These are phyloP conservation scores for Coracias cyanogaster DNA, from an alignment of 2,797 vertebrate species.

Conservation along the genomic window DNA sequence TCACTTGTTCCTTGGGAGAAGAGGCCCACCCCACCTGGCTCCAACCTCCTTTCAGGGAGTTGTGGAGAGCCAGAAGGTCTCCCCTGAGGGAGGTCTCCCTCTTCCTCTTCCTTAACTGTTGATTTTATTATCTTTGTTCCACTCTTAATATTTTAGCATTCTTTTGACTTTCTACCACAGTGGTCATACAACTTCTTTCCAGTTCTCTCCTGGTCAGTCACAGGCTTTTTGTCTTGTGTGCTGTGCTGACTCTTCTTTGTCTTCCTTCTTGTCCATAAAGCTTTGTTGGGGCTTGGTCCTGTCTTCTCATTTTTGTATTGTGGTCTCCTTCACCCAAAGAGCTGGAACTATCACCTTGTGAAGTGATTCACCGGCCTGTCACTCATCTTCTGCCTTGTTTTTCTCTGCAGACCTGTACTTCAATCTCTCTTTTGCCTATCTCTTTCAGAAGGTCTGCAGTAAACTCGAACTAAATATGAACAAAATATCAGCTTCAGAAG, in stretches of 20 bases:
- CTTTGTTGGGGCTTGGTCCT: not conserved
- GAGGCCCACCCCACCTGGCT: no score
- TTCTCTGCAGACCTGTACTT: not conserved
- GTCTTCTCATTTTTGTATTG: not conserved
- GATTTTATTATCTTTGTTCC: not conserved
- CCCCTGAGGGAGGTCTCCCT: no score
- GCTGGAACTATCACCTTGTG: not conserved
- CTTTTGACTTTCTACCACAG: not conserved
- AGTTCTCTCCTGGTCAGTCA: not conserved
- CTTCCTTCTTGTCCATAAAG: not conserved
- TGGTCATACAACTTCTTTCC: accelerated
- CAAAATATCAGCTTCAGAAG: not conserved
- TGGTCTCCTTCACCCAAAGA: not conserved
- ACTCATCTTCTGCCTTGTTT: not conserved
- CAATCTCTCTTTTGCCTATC: not conserved
- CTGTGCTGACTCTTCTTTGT: not conserved
- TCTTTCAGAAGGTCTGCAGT: not conserved
- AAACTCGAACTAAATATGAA: not conserved
- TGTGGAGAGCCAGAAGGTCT: no score
- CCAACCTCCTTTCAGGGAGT: no score
- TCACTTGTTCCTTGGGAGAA: no score
- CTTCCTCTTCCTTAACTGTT: not conserved
- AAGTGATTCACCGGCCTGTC: not conserved
- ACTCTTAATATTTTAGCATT: not conserved
- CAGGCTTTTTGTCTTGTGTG: not conserved